Base-by-base conservation (phyloP, 2,888 invertebrate genomes). In the Pyrochroa serraticornis region DNA sequence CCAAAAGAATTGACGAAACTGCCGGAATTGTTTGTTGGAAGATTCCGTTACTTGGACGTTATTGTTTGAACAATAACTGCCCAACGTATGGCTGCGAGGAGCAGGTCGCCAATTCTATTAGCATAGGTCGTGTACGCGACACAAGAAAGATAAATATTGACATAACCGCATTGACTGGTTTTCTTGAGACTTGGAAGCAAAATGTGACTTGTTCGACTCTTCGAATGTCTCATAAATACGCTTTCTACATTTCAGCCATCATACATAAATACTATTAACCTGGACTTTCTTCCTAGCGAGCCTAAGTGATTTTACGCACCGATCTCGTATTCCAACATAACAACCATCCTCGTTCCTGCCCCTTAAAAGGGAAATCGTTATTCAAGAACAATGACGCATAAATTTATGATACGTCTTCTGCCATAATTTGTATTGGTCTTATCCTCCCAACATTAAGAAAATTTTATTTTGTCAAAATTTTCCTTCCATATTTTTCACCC, bases 81-180 rank as follows among this genome's bases (percentile, higher is more conserved):
- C 41, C 43, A 36, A 52, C 53, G 47, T 48, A 35, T 47, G 48
- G 22, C 36, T 50, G 13, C 39, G 35, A 58, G 34, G 44, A 52
- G 43, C 49, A 49, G 53, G 52, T 59, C 47, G 43, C 49, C 47
- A 54, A 62, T 60, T 57, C 62, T 62, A 53, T 60, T 64, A 64
- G 62, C 60, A 62, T 64, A 64, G 62, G 62, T 60, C 62, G 51
- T 59, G 62, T 62, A 59, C 49, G 37, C 41, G 45, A 44, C 51
- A 22, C 51, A 62, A 46, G 52, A 37, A 54, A 62, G 52, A 62
- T 62, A 64, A 62, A 64, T 60, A 62, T 64, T 64, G 64, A 64
- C 62, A 62, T 57, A 64, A 59, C 57, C 52, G 62, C 59, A 58
- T 54, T 44, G 64, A 57, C 59, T 62, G 59, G 56, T 62, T 62